A percentile compares a stretch with the other conserved stretches of the same genome.
Conservation (phyloP, 2,797 vertebrate genomes). For the Silurus aristotelis region DNA sequence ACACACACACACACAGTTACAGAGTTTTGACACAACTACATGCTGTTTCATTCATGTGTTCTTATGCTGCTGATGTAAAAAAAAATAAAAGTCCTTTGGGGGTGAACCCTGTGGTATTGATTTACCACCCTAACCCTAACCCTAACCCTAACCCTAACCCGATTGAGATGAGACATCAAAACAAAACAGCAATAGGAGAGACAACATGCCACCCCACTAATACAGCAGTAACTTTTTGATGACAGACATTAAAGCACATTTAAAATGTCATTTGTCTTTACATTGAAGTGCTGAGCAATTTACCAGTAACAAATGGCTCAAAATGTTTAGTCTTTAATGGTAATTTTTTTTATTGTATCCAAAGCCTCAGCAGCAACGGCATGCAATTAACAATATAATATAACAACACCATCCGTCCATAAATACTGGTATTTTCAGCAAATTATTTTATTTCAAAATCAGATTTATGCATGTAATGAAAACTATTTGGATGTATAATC, state of each 20-base stretch:
- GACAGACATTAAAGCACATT: slow-evolving; percentile 36
- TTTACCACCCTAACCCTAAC: too few relatives aligned
- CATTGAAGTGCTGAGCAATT: slow-evolving; percentile 5
- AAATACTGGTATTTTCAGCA: background rate
- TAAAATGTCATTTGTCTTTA: slow-evolving; percentile 48
- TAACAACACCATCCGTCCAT: background rate
- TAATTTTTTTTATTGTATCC: background rate
- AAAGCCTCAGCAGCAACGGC: background rate
- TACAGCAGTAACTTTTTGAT: slow-evolving; percentile 20
- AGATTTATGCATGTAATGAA: background rate
- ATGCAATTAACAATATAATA: background rate
- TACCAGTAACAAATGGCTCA: background rate
- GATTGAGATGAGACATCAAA: slow-evolving; percentile 20
- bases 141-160: too few relatives aligned
- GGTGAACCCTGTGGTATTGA: background rate
- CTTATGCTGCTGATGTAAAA: background rate
- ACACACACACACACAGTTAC: too few relatives aligned
- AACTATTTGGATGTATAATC: background rate
- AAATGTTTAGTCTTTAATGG: background rate
- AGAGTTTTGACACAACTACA: background rate
- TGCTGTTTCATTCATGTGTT: background rate
- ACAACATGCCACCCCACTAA: background rate
- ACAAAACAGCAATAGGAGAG: background rate
- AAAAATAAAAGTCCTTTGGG: background rate
- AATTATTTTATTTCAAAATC: background rate